Evolutionary conservation across 2,888 invertebrate species (phyloP), one percentile per base, ranked within the genome.

Genomic region (Yponomeuta cagnagella): DNA sequence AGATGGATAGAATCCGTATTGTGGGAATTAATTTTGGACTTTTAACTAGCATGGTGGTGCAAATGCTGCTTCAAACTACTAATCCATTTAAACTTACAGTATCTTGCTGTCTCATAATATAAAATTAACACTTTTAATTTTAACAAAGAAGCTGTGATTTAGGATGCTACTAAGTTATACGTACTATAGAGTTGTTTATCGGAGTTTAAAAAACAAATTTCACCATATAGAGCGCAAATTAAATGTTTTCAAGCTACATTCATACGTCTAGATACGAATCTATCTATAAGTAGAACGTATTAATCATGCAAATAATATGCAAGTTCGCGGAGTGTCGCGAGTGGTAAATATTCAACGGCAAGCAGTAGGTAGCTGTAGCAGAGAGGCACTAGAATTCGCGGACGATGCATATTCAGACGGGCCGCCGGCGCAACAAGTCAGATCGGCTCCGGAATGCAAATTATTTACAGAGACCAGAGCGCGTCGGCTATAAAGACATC

Each of bases 131-230:
- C 23, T 64, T 23, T 3, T 12, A 8, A 10, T 30, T 2, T 9
- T 23, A 1, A 15, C 5, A 15, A 23, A 23, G 15, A 10, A 63
- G 23, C 63, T 15, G 15, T 63, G 15, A 63, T 63, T 63, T 63
- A 63, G 2, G 5, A n/a, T 63, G 68, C 73, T 72, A 43, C 43
- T 43, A 43, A 43, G 5, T 43, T 43, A 43, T 8, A 43, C 43
- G 1, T 8, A 6, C 1, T 43, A 43, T 8, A 43, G 8, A 43
- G 43, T 43, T 43, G 9, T 43, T 43, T 5, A 43, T 43, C 43
- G 9, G 43, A 8, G 6, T 8, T 43, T 43, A 1, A 43, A 43
- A 6, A 6, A 1, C 43, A 43, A 43, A 8, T 5, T 8, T 43
- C 8, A 6, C 37, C 5, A 37, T 37, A 8, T 8, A 43, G 43